Conservation (phyloP, 2,113 vertebrate species). For the Pithys albifrons region DNA sequence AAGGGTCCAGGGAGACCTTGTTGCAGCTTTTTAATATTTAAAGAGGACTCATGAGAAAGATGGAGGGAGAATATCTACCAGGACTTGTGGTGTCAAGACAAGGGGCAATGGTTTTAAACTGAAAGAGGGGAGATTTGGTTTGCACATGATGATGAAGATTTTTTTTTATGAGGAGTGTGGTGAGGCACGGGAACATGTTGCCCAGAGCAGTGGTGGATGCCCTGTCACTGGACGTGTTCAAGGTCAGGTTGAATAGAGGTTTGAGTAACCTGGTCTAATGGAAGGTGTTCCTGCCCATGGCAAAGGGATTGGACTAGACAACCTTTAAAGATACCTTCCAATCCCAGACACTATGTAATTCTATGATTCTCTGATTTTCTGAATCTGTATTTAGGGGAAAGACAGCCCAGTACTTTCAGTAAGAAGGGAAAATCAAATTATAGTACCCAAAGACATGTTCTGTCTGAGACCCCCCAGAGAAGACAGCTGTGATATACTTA, state of each 20-base stretch:
- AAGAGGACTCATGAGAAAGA: neutral
- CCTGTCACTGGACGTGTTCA: neutral
- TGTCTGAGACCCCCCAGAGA: neutral
- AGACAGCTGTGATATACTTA: neutral
- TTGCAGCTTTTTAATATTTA: neutral
- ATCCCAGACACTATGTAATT: neutral
- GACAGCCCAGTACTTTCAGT: neutral
- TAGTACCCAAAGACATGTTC: neutral
- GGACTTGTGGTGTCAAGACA: neutral
- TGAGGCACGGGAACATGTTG: neutral
- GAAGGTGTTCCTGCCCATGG: neutral
- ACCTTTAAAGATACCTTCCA: neutral
- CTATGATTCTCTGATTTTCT: neutral
- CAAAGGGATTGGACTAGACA: neutral
- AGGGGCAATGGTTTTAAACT: neutral
- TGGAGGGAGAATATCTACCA: neutral
- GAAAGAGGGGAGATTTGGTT: neutral
- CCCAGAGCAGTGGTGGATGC: neutral
- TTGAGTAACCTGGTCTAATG: neutral
- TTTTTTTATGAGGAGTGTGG: fast-evolving
- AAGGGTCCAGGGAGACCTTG: neutral
- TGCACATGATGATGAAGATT: neutral
- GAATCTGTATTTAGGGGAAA: neutral
- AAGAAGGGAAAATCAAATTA: neutral
- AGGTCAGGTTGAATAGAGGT: neutral